Evolutionary conservation across 2,888 invertebrate species (phyloP).

Genomic region (Sussaba pulchella): DNA sequence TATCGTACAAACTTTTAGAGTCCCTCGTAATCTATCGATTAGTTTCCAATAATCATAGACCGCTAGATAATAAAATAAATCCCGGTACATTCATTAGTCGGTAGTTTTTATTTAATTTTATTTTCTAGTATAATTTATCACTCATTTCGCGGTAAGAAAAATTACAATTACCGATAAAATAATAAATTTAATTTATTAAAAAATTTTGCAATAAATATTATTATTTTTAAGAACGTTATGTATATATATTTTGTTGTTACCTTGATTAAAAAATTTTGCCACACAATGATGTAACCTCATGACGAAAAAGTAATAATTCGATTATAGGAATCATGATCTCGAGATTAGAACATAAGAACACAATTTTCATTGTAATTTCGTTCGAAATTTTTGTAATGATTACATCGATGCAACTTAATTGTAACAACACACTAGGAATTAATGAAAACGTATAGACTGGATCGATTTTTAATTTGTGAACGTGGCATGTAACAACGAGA

Average conservation of each 20-base stretch:
- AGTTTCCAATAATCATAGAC: constrained; percentile 51
- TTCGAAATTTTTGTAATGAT: constrained; percentile 49
- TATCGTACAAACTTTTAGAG: constrained; percentile 62
- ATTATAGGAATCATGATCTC: constrained; percentile 33
- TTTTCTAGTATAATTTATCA: neutral
- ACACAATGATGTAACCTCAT: constrained; percentile 76
- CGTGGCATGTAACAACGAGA: constrained; percentile 52
- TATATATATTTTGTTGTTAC: no score
- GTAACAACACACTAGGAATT: constrained; percentile 68
- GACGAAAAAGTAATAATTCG: constrained; percentile 34
- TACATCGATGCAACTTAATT: constrained; percentile 68
- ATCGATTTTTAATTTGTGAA: constrained; percentile 64
- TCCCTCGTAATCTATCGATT: constrained; percentile 58
- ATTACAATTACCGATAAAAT: no score
- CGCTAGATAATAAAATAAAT: constrained; percentile 38
- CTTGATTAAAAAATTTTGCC: constrained; percentile 67
- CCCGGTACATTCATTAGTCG: constrained; percentile 36
- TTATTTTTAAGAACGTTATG: no score
- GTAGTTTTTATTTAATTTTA: constrained; percentile 25
- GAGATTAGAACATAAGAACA: constrained; percentile 41
- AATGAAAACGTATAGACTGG: constrained; percentile 68
- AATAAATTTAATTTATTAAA: no score
- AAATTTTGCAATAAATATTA: no score
- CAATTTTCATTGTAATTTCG: neutral
- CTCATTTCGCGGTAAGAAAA: constrained; percentile 10